These are phyloP conservation scores for Axea sp. DNA, from an alignment of 2,888 invertebrate genomes.

Conservation along the genomic window DNA sequence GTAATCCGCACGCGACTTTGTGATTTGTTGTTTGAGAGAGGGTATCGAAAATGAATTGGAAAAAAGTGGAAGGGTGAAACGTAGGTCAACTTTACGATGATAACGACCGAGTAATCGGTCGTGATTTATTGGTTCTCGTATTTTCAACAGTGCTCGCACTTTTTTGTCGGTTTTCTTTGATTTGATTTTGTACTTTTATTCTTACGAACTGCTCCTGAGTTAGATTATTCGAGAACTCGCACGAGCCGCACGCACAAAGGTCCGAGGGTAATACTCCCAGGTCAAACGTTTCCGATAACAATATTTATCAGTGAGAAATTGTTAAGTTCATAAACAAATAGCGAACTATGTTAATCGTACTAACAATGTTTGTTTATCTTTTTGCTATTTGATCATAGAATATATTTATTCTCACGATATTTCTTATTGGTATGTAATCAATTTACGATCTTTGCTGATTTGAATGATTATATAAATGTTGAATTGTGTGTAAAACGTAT, in stretches of 20 bases:
- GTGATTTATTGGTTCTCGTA: slow-evolving; percentile 45
- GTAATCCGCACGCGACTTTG: slow-evolving; percentile 57
- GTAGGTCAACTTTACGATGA: slow-evolving; percentile 47
- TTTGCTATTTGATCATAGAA: too few relatives aligned
- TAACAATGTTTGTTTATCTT: too few relatives aligned
- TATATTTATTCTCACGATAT: too few relatives aligned
- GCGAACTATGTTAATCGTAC: neutral
- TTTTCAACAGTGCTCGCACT: slow-evolving; percentile 17
- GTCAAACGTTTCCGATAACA: slow-evolving; percentile 39
- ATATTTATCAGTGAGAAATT: slow-evolving; percentile 8
- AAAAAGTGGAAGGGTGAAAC: slow-evolving; percentile 49
- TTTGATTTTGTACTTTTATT: slow-evolving; percentile 25
- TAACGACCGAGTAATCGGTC: slow-evolving; percentile 37
- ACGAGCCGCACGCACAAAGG: slow-evolving; percentile 40
- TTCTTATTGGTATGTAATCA: too few relatives aligned
- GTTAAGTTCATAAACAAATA: slow-evolving; percentile 4
- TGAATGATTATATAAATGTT: too few relatives aligned
- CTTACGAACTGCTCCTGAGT: neutral
- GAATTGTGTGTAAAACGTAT: too few relatives aligned
- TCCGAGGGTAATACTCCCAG: slow-evolving; percentile 43
- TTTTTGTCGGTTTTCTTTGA: slow-evolving; percentile 27
- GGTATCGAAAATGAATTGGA: slow-evolving; percentile 28
- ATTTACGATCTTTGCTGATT: too few relatives aligned
- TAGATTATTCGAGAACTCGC: slow-evolving; percentile 31
- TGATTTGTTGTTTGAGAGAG: slow-evolving; percentile 43